phyloP scores from a whole-genome alignment of 2,797 vertebrate genomes.

The Leptodactylus fallax region DNA sequence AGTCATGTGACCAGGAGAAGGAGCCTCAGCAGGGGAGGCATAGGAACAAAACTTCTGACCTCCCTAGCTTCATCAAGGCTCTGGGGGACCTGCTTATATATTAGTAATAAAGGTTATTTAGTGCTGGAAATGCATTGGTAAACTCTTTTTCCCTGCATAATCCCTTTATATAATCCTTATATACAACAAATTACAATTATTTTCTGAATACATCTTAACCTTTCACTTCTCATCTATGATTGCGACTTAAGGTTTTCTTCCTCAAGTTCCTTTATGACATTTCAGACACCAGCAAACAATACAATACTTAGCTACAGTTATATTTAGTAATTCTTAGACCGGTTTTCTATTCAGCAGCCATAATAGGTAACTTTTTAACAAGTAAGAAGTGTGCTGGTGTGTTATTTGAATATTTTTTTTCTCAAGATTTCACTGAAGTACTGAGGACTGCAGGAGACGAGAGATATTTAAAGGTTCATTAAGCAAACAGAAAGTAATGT shows the following conservation, averaged over 20 bases:
- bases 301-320: neutral
- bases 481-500: slow-evolving; percentile 24
- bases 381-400: neutral
- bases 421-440: slow-evolving; percentile 6
- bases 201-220: neutral
- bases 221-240: no score
- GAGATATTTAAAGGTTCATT: slow-evolving; percentile 26
- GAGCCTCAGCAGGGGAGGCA: no score
- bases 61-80: no score
- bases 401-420: neutral
- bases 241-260: no score
- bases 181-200: neutral
- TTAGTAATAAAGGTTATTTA: no score
- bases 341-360: neutral
- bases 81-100: no score
- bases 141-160: no score
- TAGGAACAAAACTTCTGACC: no score
- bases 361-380: slow-evolving; percentile 9
- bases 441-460: slow-evolving; percentile 7
- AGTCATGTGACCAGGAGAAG: no score
- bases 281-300: neutral
- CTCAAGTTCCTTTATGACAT: no score
- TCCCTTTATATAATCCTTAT: neutral
- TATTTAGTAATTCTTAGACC: neutral
- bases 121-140: no score